Evolutionary conservation across 2,888 invertebrate genomes (phyloP), one percentile per base, ranked within the genome.

Genomic region (Lasioglossum oenotherae): DNA sequence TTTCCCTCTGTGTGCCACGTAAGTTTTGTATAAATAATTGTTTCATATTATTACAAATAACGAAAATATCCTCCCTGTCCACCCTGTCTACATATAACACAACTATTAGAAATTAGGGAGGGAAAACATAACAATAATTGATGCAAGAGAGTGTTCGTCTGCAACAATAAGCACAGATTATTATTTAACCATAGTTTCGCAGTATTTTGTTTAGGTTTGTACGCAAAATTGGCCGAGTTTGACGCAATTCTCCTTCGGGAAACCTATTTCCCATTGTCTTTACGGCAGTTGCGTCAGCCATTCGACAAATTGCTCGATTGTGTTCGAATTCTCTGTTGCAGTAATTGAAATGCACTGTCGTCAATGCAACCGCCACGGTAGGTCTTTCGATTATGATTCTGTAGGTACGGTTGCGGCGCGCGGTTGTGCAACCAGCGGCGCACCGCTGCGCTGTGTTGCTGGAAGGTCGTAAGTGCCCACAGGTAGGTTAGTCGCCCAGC

Each of bases 401-500:
- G 74, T 27, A 8, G 73, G 69, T 23, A 64, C 72, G 14, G 49
- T 74, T 57, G 76, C 85, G 74, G 71, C 35, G 64, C 64, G 81
- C 75, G 64, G 80, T 90, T 90, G 89, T 89, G 90, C 89, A 90
- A 91, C 81, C 71, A 31, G 38, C 76, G 75, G 71, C 77, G 76
- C 78, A 87, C 84, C 78, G 19, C 60, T 27, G 27, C 60, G 12
- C 69, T 53, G 71, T 72, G 74, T 72, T 73, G 84, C 71, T 53
- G 80, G 90, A 90, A 90, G 90, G 90, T 90, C 88, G 87, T 89
- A 89, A 87, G 89, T 89, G 87, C 49, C 87, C 87, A 73, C 85
- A 91, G 90, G 91, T 90, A 87, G 89, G 89, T 90, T 84, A 91
- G 85, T 90, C 91, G 89, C 88, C 87, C 89, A 90, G 86, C 90